Evolutionary conservation across 1,140 invertebrate species (phyloP).

Genomic region (Drosophila sulfurigaster): DNA sequence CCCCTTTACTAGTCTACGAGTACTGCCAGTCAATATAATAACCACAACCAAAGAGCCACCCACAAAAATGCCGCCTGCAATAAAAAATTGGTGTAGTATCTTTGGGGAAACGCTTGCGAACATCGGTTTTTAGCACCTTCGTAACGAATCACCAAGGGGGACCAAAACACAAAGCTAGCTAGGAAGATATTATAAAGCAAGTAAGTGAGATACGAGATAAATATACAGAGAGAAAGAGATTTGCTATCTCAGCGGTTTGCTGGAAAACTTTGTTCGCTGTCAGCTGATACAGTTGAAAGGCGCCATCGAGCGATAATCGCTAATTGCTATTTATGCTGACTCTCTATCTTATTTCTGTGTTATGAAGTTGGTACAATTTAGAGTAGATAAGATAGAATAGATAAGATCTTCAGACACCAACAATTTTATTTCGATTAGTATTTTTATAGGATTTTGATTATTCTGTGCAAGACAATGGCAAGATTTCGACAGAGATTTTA

Average conservation of each 20-base stretch:
- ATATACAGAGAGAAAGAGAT: not conserved
- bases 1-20: not conserved
- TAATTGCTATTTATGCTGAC: conserved; percentile 11
- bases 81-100: conserved; percentile 59
- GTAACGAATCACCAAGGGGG: conserved; percentile 10
- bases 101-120: conserved; percentile 33
- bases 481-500: too few species aligned
- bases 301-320: conserved; percentile 6
- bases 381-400: not conserved
- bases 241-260: too few species aligned
- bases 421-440: not conserved
- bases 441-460: too few species aligned
- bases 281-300: not conserved
- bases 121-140: conserved; percentile 55
- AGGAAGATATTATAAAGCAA: too few species aligned
- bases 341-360: not conserved
- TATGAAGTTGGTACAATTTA: not conserved
- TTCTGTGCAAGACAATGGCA: too few species aligned
- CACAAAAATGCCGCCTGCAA: conserved; percentile 18
- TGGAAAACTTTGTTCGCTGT: not conserved
- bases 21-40: too few species aligned
- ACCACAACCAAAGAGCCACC: not conserved
- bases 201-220: too few species aligned
- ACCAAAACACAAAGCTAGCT: conserved; percentile 2
- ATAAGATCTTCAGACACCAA: not conserved